A percentile compares a stretch with the other conserved stretches of the same genome.
Evolutionary conservation across 1,140 invertebrate genomes (phyloP).

Genomic region (Papilio aristodemus): DNA sequence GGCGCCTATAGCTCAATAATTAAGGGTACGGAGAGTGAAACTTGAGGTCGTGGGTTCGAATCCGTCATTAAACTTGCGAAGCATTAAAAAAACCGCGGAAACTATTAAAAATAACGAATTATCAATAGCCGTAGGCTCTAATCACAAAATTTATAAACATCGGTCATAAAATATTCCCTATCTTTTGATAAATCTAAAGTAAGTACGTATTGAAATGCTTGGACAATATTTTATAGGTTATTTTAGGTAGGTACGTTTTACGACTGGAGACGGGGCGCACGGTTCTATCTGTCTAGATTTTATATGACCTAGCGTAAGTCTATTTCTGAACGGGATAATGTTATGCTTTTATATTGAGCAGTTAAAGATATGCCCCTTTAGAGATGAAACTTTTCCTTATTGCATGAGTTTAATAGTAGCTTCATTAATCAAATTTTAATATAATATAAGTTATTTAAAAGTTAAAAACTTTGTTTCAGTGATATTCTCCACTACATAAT

Average conservation of each 20-base stretch:
- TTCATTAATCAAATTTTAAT: too few species aligned
- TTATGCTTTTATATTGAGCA: conserved; percentile 33
- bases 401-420: too few species aligned
- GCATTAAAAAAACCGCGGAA: too few species aligned
- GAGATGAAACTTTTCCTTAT: neutral
- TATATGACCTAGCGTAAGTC: conserved; percentile 31
- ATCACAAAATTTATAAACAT: neutral
- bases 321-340: conserved; percentile 28
- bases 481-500: too few species aligned
- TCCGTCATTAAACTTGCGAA: too few species aligned
- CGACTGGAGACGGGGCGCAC: conserved; percentile 29
- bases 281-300: conserved; percentile 31
- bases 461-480: too few species aligned
- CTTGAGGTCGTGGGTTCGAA: too few species aligned
- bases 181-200: neutral
- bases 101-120: neutral
- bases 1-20: too few species aligned
- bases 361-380: conserved; percentile 1
- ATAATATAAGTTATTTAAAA: too few species aligned
- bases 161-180: neutral
- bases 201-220: conserved; percentile 22
- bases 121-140: neutral
- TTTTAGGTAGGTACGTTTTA: conserved; percentile 33
- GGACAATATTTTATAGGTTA: conserved; percentile 33
- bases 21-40: too few species aligned